Conservation (phyloP, 2,888 invertebrate genomes). For the Aphodius sticticus region DNA sequence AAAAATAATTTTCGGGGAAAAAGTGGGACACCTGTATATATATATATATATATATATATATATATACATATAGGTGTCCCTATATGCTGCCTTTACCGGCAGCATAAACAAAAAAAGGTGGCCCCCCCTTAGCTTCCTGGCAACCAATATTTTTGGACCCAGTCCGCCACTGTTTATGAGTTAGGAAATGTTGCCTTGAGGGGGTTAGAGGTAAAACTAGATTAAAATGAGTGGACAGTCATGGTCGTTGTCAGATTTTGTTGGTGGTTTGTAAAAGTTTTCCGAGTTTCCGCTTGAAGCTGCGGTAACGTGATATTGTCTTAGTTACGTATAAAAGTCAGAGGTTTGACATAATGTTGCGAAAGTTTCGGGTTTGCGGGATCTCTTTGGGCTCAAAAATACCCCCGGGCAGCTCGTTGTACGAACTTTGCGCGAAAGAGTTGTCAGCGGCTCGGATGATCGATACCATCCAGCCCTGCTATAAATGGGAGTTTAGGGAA, state of each 20-base stretch:
- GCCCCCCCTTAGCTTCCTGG: too few relatives aligned
- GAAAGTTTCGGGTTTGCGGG: neutral
- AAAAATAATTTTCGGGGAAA: too few relatives aligned
- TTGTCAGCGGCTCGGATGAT: neutral
- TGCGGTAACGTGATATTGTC: neutral
- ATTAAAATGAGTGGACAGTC: neutral
- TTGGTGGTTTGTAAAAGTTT: too few relatives aligned
- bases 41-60: too few relatives aligned
- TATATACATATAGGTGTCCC: too few relatives aligned
- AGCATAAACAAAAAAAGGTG: too few relatives aligned
- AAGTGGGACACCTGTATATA: too few relatives aligned
- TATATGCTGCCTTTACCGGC: too few relatives aligned
- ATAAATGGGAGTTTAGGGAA: constrained; percentile 10
- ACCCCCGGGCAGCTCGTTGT: neutral
- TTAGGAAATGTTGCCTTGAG: too few relatives aligned
- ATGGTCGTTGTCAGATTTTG: neutral
- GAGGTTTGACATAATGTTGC: neutral
- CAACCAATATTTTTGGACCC: too few relatives aligned
- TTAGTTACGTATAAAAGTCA: neutral
- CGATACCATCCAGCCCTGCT: neutral
- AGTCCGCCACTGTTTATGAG: too few relatives aligned
- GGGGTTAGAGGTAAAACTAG: too few relatives aligned
- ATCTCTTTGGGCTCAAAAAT: neutral
- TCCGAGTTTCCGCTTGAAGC: neutral
- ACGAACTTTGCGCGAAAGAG: neutral